Percentiles rank a stretch among this genome's conserved stretches.
These are phyloP conservation scores for Nematolebias whitei DNA, from an alignment of 2,113 vertebrate genomes.

Conservation along the genomic window DNA sequence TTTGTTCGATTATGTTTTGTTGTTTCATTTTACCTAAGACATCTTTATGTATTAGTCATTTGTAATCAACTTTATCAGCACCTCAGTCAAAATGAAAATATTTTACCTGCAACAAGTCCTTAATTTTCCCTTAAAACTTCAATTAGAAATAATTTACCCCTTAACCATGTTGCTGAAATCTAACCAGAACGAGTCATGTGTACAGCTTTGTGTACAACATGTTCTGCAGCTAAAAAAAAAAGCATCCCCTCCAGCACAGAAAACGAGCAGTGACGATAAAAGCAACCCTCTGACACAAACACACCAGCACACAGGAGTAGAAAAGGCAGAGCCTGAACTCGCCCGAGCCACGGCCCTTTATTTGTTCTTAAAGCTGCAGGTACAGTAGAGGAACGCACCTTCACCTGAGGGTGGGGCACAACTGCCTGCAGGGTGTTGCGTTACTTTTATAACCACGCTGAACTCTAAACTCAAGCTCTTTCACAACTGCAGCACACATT, in stretches of 20 bases:
- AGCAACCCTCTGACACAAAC: constrained; percentile 33
- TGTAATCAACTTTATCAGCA: no score
- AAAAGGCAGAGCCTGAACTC: constrained; percentile 41
- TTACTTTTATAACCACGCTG: constrained; percentile 29
- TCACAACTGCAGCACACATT: constrained; percentile 26
- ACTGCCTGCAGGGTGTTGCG: constrained; percentile 19
- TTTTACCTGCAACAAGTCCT: not conserved
- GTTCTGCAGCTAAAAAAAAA: constrained; percentile 5
- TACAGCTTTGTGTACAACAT: not conserved
- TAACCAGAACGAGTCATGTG: constrained; percentile 14
- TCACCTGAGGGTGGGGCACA: constrained; percentile 52
- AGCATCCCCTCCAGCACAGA: constrained; percentile 20
- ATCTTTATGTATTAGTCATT: no score
- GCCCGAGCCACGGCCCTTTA: constrained; percentile 53
- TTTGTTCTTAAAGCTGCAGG: constrained; percentile 55
- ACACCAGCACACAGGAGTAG: constrained; percentile 1
- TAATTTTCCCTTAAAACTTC: not conserved
- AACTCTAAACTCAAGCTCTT: constrained; percentile 14
- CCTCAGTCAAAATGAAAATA: no score
- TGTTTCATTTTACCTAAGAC: no score
- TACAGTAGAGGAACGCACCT: constrained; percentile 21
- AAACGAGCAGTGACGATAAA: constrained; percentile 18
- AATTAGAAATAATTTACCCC: not conserved
- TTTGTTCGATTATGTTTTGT: no score
- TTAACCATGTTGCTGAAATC: not conserved